Evolutionary conservation across 2,113 vertebrate genomes (phyloP).

Genomic region (Haplotaxodon microlepis): DNA sequence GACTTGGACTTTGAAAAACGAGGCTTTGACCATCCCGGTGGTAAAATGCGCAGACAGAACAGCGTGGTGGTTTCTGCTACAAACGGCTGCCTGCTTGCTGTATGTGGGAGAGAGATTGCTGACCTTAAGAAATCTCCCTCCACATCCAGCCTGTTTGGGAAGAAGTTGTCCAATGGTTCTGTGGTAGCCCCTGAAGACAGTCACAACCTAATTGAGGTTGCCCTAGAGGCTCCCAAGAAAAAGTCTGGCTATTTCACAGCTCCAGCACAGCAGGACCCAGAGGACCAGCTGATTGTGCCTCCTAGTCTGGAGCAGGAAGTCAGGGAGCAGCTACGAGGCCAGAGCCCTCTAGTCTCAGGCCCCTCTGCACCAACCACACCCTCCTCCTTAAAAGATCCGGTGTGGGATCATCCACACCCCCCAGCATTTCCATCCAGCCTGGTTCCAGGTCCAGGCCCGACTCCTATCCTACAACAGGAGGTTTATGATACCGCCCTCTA

Average conservation of each 20-base stretch:
- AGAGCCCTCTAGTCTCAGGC: conserved; percentile 57
- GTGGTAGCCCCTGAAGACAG: conserved; percentile 90
- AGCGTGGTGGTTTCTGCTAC: conserved; percentile 81
- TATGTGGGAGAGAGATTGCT: conserved; percentile 77
- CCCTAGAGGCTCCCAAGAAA: conserved; percentile 91
- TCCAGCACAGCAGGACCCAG: conserved; percentile 89
- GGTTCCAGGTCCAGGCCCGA: conserved; percentile 32
- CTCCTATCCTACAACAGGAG: conserved; percentile 73
- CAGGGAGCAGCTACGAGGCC: conserved; percentile 83
- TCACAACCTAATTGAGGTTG: conserved; percentile 93
- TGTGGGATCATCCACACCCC: conserved; percentile 68
- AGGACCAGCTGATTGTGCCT: conserved; percentile 91
- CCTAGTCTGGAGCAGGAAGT: conserved; percentile 90
- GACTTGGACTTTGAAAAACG: conserved; percentile 51
- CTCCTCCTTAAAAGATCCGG: conserved; percentile 56
- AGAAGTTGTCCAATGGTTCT: conserved; percentile 93
- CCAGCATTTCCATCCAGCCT: conserved; percentile 56
- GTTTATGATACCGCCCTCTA: conserved; percentile 94
- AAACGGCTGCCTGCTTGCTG: conserved; percentile 74
- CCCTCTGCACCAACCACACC: conserved; percentile 48
- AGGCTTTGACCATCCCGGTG: conserved; percentile 62
- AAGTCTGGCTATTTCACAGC: conserved; percentile 95
- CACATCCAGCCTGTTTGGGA: conserved; percentile 85
- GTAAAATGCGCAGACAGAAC: conserved; percentile 81
- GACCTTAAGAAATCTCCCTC: conserved; percentile 90